phyloP scores from a whole-genome alignment of 2,888 invertebrate species.

The Eupsilia transversa region DNA sequence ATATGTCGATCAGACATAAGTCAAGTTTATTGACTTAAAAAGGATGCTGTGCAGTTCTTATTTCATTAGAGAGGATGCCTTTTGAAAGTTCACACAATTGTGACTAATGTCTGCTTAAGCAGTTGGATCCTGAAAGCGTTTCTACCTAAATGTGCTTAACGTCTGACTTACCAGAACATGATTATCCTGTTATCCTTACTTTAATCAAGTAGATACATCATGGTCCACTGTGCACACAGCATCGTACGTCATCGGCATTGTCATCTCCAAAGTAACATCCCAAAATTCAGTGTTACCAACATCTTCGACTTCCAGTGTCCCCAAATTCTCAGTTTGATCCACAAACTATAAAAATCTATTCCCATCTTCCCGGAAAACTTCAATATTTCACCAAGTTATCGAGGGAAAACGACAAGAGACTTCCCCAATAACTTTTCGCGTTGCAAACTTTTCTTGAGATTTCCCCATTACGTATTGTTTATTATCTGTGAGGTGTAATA shows the following conservation, averaged over 20 bases:
- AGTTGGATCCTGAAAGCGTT: conserved; percentile 30
- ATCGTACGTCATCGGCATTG: neutral
- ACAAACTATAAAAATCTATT: neutral
- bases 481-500: conserved; percentile 62
- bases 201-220: neutral
- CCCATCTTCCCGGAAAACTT: neutral
- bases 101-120: conserved; percentile 46
- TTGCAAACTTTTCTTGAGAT: conserved; percentile 59
- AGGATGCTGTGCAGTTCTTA: conserved; percentile 43
- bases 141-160: neutral
- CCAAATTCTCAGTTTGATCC: neutral
- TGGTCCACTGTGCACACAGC: too few relatives aligned
- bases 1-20: conserved; percentile 35
- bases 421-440: conserved; percentile 33
- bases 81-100: conserved; percentile 46
- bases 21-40: conserved; percentile 44
- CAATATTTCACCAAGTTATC: conserved; percentile 20
- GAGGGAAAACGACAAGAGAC: conserved; percentile 16
- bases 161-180: neutral
- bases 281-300: neutral
- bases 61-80: conserved; percentile 38
- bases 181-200: neutral
- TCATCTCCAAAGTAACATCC: neutral
- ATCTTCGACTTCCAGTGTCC: neutral
- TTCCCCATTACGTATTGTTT: conserved; percentile 45